A percentile compares a stretch with the other conserved stretches of the same genome.
These are phyloP conservation scores for Solenodon paradoxus DNA, from an alignment of 2,113 vertebrate genomes.

Conservation along the genomic window DNA sequence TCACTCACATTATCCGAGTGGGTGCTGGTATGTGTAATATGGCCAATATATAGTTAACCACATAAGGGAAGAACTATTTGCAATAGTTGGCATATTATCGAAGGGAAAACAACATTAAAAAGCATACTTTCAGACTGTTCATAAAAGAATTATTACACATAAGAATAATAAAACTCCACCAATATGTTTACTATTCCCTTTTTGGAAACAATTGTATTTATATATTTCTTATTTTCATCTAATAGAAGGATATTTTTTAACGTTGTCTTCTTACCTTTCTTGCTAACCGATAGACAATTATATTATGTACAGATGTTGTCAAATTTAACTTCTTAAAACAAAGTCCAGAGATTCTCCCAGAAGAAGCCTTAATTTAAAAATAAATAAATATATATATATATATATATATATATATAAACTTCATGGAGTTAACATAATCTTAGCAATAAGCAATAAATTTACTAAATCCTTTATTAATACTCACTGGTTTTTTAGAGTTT, in stretches of 20 bases:
- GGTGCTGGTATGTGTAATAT: not conserved
- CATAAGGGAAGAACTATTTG: not conserved
- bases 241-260: not conserved
- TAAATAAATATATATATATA: conserved; percentile 15
- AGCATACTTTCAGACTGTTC: not conserved
- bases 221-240: conserved; percentile 3
- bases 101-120: not conserved
- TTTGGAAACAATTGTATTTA: not conserved
- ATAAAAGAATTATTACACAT: not conserved
- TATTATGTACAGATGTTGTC: conserved; percentile 86
- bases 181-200: not conserved
- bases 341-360: conserved; percentile 91
- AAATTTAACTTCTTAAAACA: conserved; percentile 98
- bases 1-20: not conserved
- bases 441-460: not conserved
- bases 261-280: conserved; percentile 87
- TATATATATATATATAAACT: too few species aligned
- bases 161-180: not conserved
- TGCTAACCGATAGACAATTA: conserved; percentile 91
- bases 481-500: conserved; percentile 93
- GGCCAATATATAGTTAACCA: not conserved
- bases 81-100: not conserved
- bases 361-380: conserved; percentile 84
- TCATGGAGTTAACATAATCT: conserved; percentile 18
- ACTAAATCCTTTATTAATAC: conserved; percentile 77